Base-by-base conservation (phyloP, 2,113 vertebrate genomes). In the Lophius piscatorius region DNA sequence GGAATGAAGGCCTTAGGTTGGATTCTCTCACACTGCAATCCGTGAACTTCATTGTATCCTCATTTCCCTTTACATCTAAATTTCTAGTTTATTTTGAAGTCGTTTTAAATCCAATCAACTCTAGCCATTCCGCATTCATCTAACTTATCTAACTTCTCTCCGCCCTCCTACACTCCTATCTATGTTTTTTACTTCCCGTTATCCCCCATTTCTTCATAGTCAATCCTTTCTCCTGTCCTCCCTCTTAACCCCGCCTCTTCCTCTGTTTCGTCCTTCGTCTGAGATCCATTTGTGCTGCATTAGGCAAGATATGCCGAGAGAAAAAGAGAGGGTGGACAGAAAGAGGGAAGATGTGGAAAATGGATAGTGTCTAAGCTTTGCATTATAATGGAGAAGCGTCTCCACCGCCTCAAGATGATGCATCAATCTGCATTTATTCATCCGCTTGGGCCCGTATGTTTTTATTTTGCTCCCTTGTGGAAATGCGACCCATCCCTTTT, bases 341-440 rank as follows among this genome's bases (percentile, higher is more conserved):
- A 74, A 68, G 60, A 65, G 34, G 35, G 54, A 71, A 46, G 63
- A 77, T 33, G 17, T 28, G 61, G 74, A 69, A 55, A 86, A 77
- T 81, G 80, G 71, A 77, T 72, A 74, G 65, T 54, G 67, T 58
- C 59, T 65, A 68, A 74, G 81, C 79, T 83, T 84, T 81, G 83
- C 83, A 83, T 87, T 70, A 76, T 70, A 86, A 86, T 84, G 68
- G 74, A 61, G 55, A 70, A 50, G 48, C 56, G 73, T 84, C 79
- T 78, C 49, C 59, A 59, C 44, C 59, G 74, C 54, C 75, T 77
- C 74, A 65, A 14, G 22, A 13, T 9, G 55, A 64, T 24, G 65
- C 63, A 76, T 77, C 77, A n/a, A 42, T 86, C 76, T 78, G 74
- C 74, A 73, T 84, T 82, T 49, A 84, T 81, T 64, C 31, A 9